Base-by-base conservation (phyloP, 2,888 invertebrate genomes). In the Chloromyia formosa region DNA sequence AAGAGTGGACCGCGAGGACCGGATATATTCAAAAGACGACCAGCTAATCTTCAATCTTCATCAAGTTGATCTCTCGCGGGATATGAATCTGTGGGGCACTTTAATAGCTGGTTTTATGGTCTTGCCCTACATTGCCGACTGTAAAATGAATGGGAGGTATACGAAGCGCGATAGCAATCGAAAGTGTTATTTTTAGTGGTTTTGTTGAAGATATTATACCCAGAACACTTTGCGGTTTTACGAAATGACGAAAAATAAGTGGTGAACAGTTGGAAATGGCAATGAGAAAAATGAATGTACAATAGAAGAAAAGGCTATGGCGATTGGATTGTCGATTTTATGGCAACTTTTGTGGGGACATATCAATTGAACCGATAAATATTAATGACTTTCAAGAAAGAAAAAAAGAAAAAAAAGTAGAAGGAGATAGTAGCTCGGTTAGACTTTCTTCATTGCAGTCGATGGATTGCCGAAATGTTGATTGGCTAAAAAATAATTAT, bases 141-240 rank as follows among this genome's bases (percentile, higher is more conserved):
- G 14, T 60, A 22, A 60, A 18, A 56, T 35, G 3, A 35, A 35
- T 35, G 3, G 2, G 53, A 53, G 53, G 16, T 14, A 53, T 14
- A 53, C n/a, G 10, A 16, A 1, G 14, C 5, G 16, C 14, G 42
- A 42, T 42, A 42, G 14, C 18, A 42, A 62, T 35, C 42, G 42
- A n/a, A 62, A 62, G 62, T 62, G 62, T 62, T 40, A 42, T 42
- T 62, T 53, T 62, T n/a, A 16, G 62, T 62, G 23, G n/a, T 62
- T 22, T 62, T n/a, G 14, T 42, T 18, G 7, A 7, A 40, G 40
- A 14, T 53, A 14, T n/a, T 14, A 53, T 53, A 12, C 1, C 16
- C 7, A 16, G 14, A n/a, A 53, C 14, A 53, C 4, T 62, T 62
- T 62, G 62, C n/a, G 62, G 40, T 16, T 35, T 42, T 27, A 12